Conservation (phyloP, 2,888 invertebrate genomes). For the Deilephila porcellus region DNA sequence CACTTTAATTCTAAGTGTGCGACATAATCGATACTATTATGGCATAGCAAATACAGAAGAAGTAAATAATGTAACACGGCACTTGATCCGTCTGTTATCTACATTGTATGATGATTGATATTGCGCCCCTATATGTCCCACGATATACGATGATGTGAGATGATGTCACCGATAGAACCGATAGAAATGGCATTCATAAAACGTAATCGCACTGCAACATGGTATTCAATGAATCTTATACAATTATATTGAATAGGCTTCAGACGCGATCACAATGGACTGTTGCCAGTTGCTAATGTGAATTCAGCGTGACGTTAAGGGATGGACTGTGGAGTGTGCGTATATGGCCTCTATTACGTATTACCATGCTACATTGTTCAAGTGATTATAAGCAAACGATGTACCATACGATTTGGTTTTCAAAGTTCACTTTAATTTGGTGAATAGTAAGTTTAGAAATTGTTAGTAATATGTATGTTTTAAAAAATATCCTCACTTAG, state of each 20-base stretch:
- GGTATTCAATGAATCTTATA: conserved; percentile 22
- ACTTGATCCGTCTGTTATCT: conserved; percentile 34
- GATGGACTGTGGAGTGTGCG: not conserved
- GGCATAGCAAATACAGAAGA: not conserved
- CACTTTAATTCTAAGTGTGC: too few relatives aligned
- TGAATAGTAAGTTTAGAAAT: too few relatives aligned
- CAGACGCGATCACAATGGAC: conserved; percentile 8
- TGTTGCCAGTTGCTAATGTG: conserved; percentile 12
- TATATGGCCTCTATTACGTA: not conserved
- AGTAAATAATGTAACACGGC: conserved; percentile 27
- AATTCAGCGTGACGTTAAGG: conserved; percentile 20
- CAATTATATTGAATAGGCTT: conserved; percentile 4
- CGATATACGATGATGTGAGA: conserved; percentile 7
- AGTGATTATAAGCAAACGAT: not conserved
- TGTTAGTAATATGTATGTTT: too few relatives aligned
- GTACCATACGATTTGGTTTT: not conserved
- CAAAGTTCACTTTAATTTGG: too few relatives aligned
- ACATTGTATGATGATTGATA: conserved; percentile 40
- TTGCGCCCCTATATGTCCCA: not conserved
- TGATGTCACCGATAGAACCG: conserved; percentile 16
- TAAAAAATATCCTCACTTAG: too few relatives aligned
- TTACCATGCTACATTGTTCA: not conserved
- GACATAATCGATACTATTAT: too few relatives aligned
- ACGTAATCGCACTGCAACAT: conserved; percentile 17
- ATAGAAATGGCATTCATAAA: conserved; percentile 27